Conservation (phyloP, 2,797 vertebrate species). For the Syngnathus acus region DNA sequence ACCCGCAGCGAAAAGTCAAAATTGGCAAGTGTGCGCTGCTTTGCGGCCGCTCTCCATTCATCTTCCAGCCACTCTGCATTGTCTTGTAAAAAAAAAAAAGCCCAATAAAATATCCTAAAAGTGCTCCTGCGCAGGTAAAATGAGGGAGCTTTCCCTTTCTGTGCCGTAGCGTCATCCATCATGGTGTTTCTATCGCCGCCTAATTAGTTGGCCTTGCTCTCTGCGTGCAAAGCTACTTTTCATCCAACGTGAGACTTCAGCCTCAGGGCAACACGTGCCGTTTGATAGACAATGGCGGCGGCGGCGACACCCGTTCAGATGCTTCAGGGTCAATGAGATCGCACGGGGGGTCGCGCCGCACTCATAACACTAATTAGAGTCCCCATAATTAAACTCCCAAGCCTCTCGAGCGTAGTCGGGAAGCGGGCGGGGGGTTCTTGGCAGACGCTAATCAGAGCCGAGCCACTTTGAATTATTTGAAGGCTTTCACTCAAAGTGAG, state of each 20-base stretch:
- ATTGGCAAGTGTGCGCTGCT: conserved; percentile 28
- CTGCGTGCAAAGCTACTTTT: not conserved
- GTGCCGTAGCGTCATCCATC: not conserved
- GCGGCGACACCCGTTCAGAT: not conserved
- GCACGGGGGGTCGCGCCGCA: conserved; percentile 16
- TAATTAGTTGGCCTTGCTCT: conserved; percentile 2
- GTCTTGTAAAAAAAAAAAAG: conserved; percentile 37
- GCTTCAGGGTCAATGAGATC: conserved; percentile 13
- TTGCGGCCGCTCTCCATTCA: conserved; percentile 40
- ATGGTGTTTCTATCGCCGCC: conserved; percentile 1
- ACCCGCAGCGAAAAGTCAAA: conserved; percentile 10
- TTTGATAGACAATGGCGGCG: not conserved
- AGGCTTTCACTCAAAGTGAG: not conserved
- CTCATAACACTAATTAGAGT: conserved; percentile 37
- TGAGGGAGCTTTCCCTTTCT: conserved; percentile 10
- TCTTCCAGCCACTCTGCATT: conserved; percentile 31
- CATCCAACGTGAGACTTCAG: not conserved
- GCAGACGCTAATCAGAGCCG: not conserved
- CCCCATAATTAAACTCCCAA: conserved; percentile 36
- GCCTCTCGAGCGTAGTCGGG: not conserved
- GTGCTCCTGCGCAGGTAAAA: conserved; percentile 14
- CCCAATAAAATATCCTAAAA: conserved; percentile 25
- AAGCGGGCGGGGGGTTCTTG: not conserved
- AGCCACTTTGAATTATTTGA: not conserved
- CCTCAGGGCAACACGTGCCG: not conserved